Evolutionary conservation across 2,888 invertebrate genomes (phyloP).

Genomic region (Trichogramma dendrolimi): DNA sequence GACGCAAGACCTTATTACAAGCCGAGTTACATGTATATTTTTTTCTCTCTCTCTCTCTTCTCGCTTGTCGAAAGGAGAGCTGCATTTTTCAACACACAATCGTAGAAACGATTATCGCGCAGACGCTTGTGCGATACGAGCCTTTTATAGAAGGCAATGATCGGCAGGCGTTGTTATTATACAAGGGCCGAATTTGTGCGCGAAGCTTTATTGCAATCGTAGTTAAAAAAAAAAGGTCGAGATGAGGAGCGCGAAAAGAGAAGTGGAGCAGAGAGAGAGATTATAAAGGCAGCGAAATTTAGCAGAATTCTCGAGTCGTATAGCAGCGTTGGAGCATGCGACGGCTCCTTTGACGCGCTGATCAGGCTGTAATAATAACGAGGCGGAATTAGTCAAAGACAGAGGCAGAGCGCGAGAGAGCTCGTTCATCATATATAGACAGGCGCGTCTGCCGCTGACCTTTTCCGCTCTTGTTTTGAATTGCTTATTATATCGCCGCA

Average conservation of each 20-base stretch:
- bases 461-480: slow-evolving; percentile 12
- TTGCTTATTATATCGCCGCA: neutral
- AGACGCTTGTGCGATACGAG: too few species aligned
- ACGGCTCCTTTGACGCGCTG: slow-evolving; percentile 10
- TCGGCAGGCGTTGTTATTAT: too few species aligned
- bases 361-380: slow-evolving; percentile 32
- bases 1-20: too few species aligned
- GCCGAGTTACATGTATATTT: neutral
- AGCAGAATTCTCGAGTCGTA: slow-evolving; percentile 2
- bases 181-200: too few species aligned
- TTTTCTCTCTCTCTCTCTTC: too few species aligned
- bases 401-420: slow-evolving; percentile 17
- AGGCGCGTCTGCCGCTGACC: slow-evolving; percentile 30
- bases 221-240: too few species aligned
- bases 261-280: neutral
- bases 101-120: too few species aligned
- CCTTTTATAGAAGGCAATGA: too few species aligned
- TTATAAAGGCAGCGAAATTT: slow-evolving; percentile 5
- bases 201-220: too few species aligned
- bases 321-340: neutral
- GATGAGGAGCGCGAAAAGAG: too few species aligned
- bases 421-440: slow-evolving; percentile 47
- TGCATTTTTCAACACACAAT: too few species aligned
- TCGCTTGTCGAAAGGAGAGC: too few species aligned
- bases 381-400: slow-evolving; percentile 41